Base-by-base conservation (phyloP, 2,888 invertebrate genomes). In the Prionchulus punctatus region DNA sequence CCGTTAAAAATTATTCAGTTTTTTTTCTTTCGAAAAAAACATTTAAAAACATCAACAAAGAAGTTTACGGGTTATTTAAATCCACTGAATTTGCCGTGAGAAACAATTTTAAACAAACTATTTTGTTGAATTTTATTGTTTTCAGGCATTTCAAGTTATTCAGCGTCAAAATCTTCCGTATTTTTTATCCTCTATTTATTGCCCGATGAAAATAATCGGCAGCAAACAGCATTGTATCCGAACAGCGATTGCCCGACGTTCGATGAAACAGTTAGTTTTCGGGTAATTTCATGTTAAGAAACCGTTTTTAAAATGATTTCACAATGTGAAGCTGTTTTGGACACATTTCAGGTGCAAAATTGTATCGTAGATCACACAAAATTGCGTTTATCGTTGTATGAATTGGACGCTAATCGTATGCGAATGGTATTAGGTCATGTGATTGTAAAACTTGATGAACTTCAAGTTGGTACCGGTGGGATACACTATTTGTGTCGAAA, bases 331-430 rank as follows among this genome's bases (percentile, higher is more conserved):
- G 18, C 18, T 7, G 18, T 36, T 45, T 4, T 23, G 45, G 36
- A 36, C 7, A 36, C 18, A 12, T 12, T n/a, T 45, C 45, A 45
- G 45, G 45, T 45, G 12, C 45, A 12, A 12, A 45, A 45, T n/a
- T 7, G 23, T n/a, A 12, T n/a, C 12, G 23, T 45, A n/a, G 12
- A n/a, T 4, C 18, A 12, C 18, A 45, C 12, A 45, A 12, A 23
- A 23, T 23, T 45, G 23, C 55, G 58, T 15, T n/a, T 58, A 36
- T 55, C 55, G 15, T 21, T 58, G 18, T 58, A 55, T 36, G 55
- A 55, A 31, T 25, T 51, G 3, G 55, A 58, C 52, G 12, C 1
- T 18, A 23, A 3, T 2, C 27, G 52, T 7, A 50, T 28, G 4
- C 43, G 58, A 2, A 50, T 27, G 18, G 47, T 47, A 25, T 27